Base-by-base conservation (phyloP, 2,888 invertebrate species). In the Cynaeus angustus region DNA sequence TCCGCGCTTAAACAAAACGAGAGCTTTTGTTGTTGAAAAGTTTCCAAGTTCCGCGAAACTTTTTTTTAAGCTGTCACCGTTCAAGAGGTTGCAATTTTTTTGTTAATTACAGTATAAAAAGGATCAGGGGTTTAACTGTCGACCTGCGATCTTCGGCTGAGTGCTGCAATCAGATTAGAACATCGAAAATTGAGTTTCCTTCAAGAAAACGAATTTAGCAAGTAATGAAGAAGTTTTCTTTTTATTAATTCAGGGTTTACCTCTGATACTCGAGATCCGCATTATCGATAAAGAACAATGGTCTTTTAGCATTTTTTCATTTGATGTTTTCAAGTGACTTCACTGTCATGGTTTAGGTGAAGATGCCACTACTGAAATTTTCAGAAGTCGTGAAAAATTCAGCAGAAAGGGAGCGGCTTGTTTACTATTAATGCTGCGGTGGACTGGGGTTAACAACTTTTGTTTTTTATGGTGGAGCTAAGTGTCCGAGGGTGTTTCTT, bases 91-190 rank as follows among this genome's bases (percentile, higher is more conserved):
- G 16, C 21, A 12, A n/a, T 9, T 21, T 61, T 59, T 61, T 30
- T 41, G 48, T 61, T 61, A 61, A 61, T 61, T 61, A 48, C 50
- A 8, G 16, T 21, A 48, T 59, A 45, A 59, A 59, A 30, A 50
- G 28, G 48, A 50, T 50, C 48, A 4, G 26, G 10, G 28, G 48
- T 50, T 50, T 28, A 50, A 56, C 38, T 12, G 38, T n/a, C 59
- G 16, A 30, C 38, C 55, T 56, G 33, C 43, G 45, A 28, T 45
- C 59, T 43, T 33, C 30, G 30, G 14, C 37, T 37, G 26, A 59
- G 48, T 46, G 59, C 61, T 41, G 61, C 58, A 61, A 48, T 61
- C 48, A 33, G 61, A 61, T 61, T 61, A 61, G 14, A 33, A 14
- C 50, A 14, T 8, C 41, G 30, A 48, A 61, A 45, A 61, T 61